Evolutionary conservation across 2,888 invertebrate genomes (phyloP).

Genomic region (Callimorpha dominula): DNA sequence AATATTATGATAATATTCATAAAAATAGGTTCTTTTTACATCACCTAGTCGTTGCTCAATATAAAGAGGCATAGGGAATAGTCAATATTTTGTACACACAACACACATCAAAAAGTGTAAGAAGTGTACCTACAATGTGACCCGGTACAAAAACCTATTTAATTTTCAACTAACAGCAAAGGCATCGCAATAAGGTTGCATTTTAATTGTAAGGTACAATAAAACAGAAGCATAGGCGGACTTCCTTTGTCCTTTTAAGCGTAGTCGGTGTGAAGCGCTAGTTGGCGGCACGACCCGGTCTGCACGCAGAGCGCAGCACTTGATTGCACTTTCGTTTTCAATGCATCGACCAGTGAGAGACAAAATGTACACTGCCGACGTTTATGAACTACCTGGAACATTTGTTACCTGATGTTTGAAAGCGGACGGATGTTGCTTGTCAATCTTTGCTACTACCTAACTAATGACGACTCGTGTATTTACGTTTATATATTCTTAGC

Average conservation of each 20-base stretch:
- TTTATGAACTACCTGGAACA: slow-evolving; percentile 36
- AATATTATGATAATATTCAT: not conserved
- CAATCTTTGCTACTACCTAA: slow-evolving; percentile 9
- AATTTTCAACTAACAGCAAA: slow-evolving; percentile 3
- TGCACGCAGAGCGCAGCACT: slow-evolving; percentile 56
- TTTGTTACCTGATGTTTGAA: slow-evolving; percentile 19
- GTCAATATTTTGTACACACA: not conserved
- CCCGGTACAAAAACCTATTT: not conserved
- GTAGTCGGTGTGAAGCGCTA: slow-evolving; percentile 52
- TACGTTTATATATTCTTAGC: not conserved
- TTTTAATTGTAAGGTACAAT: slow-evolving; percentile 42
- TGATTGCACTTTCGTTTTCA: slow-evolving; percentile 80
- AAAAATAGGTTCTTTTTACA: not conserved
- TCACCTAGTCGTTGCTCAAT: not conserved
- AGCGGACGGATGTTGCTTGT: slow-evolving; percentile 20
- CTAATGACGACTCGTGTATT: slow-evolving; percentile 8
- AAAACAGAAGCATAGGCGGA: slow-evolving; percentile 52
- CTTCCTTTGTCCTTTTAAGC: slow-evolving; percentile 68
- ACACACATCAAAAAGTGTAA: not conserved
- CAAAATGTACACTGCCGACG: slow-evolving; percentile 35
- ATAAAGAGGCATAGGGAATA: not conserved
- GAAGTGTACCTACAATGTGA: not conserved
- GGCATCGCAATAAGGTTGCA: slow-evolving; percentile 24
- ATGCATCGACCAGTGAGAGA: slow-evolving; percentile 57
- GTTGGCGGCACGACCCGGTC: slow-evolving; percentile 41